Conservation (phyloP, 2,113 vertebrate species). For the Malurus elegans region DNA sequence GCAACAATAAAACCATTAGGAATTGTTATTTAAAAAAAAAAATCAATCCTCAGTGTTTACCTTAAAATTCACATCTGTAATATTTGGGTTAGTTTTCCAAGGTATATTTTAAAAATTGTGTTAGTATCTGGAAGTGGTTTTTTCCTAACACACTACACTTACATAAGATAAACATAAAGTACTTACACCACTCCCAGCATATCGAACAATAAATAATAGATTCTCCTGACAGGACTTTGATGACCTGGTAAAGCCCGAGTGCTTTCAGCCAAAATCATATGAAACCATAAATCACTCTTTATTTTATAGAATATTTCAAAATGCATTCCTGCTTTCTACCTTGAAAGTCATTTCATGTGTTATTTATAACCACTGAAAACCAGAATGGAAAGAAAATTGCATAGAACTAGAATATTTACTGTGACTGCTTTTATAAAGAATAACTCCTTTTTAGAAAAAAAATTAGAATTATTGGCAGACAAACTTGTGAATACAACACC, state of each 20-base stretch:
- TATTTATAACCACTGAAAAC: slow-evolving; percentile 83
- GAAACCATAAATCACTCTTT: slow-evolving; percentile 86
- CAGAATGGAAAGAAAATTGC: slow-evolving; percentile 77
- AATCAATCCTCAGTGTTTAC: background rate
- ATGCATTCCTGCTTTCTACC: slow-evolving; percentile 83
- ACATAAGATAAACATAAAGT: slow-evolving; percentile 85
- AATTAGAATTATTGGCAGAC: slow-evolving; percentile 58
- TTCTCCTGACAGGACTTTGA: slow-evolving; percentile 82
- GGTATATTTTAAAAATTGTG: slow-evolving; percentile 39
- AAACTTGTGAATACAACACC: slow-evolving; percentile 44
- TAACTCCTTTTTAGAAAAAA: slow-evolving; percentile 63
- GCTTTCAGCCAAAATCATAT: slow-evolving; percentile 85
- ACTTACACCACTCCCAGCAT: slow-evolving; percentile 74
- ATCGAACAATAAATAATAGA: slow-evolving; percentile 83
- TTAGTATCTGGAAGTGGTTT: slow-evolving; percentile 72
- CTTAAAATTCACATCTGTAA: background rate
- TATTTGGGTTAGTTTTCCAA: background rate
- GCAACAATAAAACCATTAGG: background rate
- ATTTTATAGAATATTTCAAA: slow-evolving; percentile 87
- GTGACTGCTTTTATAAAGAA: slow-evolving; percentile 73
- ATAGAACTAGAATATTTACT: slow-evolving; percentile 77
- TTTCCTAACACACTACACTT: slow-evolving; percentile 73
- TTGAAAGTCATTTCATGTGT: slow-evolving; percentile 86
- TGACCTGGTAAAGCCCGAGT: slow-evolving; percentile 82
- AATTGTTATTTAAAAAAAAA: background rate